phyloP scores from a whole-genome alignment of 2,797 vertebrate species.

The Scomberomorus guttatus region DNA sequence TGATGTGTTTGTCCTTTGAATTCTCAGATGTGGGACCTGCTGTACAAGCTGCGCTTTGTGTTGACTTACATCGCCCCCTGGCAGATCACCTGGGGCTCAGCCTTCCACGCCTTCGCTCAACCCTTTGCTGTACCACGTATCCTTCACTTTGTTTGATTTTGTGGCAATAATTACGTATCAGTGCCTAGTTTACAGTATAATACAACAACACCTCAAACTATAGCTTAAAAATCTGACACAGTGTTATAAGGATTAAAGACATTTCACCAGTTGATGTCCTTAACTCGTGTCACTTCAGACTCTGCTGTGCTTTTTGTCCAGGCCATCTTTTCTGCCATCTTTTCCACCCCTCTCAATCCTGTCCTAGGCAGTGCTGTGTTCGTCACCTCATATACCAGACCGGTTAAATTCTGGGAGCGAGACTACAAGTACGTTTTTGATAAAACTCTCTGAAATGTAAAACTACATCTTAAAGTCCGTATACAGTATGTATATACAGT shows the following conservation, averaged over 20 bases:
- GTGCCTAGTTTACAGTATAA: background rate
- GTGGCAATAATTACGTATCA: background rate
- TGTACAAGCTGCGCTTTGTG: constrained; percentile 97
- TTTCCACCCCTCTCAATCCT: constrained; percentile 97
- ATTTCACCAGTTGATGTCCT: constrained; percentile 72
- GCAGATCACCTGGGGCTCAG: constrained; percentile 99
- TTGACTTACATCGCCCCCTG: constrained; percentile 98
- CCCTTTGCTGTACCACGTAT: constrained; percentile 99
- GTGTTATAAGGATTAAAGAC: background rate
- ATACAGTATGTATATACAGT: background rate
- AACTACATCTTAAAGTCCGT: background rate
- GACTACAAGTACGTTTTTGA: constrained; percentile 93
- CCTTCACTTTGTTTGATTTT: constrained; percentile 80
- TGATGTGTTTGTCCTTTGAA: constrained; percentile 31
- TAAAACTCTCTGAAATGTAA: background rate
- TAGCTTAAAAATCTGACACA: background rate
- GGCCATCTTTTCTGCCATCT: constrained; percentile 94
- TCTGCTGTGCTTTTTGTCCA: constrained; percentile 98
- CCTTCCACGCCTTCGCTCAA: constrained; percentile 98
- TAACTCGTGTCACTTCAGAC: constrained; percentile 87
- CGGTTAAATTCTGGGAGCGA: constrained; percentile 99
- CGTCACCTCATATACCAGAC: constrained; percentile 97
- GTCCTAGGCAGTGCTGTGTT: constrained; percentile 99
- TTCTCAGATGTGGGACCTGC: constrained; percentile 95
- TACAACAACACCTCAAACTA: background rate